These are phyloP conservation scores for Microchirus variegatus DNA, from an alignment of 2,797 vertebrate species.

Conservation along the genomic window DNA sequence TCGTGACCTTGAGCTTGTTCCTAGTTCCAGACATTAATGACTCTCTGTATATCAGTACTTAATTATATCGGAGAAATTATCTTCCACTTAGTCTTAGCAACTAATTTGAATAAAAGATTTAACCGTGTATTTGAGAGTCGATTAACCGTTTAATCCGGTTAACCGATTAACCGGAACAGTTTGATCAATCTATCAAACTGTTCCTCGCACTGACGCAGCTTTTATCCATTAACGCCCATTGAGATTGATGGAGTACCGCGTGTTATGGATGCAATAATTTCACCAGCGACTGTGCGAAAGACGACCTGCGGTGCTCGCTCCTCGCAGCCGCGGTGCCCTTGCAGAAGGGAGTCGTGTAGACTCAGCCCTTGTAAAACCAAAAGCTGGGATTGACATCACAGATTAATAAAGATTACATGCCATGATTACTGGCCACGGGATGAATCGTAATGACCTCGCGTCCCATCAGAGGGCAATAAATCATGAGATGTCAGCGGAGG, in stretches of 20 bases:
- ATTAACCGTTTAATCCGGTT: slow-evolving; percentile 10
- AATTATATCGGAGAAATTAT: background rate
- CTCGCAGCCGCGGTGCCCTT: slow-evolving; percentile 7
- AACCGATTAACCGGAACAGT: background rate
- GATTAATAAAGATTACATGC: slow-evolving; percentile 83
- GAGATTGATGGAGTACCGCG: background rate
- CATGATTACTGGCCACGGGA: slow-evolving; percentile 67
- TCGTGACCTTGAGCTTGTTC: background rate
- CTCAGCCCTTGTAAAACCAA: slow-evolving; percentile 67
- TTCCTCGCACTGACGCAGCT: background rate
- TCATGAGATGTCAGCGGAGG: slow-evolving; percentile 62
- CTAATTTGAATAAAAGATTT: slow-evolving; percentile 19
- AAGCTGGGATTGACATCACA: slow-evolving; percentile 79
- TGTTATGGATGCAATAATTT: slow-evolving; percentile 1
- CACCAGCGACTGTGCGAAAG: background rate
- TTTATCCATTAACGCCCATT: slow-evolving; percentile 6
- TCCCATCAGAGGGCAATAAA: slow-evolving; percentile 76
- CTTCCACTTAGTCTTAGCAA: background rate
- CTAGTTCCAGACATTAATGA: background rate
- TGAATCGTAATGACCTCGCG: slow-evolving; percentile 67
- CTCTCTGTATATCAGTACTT: slow-evolving; percentile 9
- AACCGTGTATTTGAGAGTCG: slow-evolving; percentile 3
- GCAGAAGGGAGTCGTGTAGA: slow-evolving; percentile 42
- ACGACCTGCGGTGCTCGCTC: too few species aligned
- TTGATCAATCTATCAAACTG: background rate